Conservation (phyloP, 2,797 vertebrate genomes). For the Pteronotus mesoamericanus region DNA sequence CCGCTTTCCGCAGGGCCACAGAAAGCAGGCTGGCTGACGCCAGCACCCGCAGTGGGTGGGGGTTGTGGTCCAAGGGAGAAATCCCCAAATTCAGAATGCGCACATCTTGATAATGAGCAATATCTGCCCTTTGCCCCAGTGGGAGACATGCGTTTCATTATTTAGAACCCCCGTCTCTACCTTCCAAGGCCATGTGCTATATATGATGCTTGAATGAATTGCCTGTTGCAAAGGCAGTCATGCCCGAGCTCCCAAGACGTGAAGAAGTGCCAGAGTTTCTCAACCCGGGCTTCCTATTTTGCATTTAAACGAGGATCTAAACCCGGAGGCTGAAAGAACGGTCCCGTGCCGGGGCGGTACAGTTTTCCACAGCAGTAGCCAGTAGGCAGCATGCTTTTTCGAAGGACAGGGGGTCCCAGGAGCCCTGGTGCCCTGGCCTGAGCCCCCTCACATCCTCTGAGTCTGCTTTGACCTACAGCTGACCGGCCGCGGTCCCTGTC, state of each 20-base stretch:
- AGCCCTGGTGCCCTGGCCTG: rapidly evolving
- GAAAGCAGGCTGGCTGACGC: background rate
- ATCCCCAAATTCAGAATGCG: background rate
- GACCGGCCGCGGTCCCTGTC: background rate
- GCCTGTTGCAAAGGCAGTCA: background rate
- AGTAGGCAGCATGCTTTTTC: background rate
- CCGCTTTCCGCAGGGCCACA: background rate
- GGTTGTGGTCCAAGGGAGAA: background rate
- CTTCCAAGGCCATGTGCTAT: background rate
- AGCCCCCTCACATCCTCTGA: background rate
- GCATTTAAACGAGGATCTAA: background rate
- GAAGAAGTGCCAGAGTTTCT: background rate
- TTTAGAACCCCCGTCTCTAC: background rate
- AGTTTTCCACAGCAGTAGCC: background rate
- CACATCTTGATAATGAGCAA: background rate
- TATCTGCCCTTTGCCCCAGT: background rate
- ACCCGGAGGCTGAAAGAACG: background rate
- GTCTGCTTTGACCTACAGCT: background rate
- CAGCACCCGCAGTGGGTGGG: rapidly evolving
- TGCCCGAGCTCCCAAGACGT: background rate
- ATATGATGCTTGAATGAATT: background rate
- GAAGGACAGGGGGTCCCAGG: background rate
- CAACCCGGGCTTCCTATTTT: background rate
- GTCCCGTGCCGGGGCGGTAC: rapidly evolving
- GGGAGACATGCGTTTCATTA: background rate